Percentiles rank a stretch among this genome's conserved stretches.
These are phyloP conservation scores for Coptotermes formosanus DNA, from an alignment of 1,140 invertebrate genomes.

Conservation along the genomic window DNA sequence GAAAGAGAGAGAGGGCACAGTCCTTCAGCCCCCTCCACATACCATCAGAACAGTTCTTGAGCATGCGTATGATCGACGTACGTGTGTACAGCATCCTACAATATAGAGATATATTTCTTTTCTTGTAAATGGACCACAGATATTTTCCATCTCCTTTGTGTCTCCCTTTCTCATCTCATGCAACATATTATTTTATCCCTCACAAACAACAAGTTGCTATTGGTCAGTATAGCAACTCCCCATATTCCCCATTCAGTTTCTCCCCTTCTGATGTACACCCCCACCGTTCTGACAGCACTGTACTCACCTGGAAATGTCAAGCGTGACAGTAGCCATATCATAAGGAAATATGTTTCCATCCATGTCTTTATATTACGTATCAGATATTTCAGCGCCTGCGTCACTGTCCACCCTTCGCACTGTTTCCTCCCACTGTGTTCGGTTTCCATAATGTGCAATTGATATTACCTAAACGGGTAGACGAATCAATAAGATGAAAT, in stretches of 20 bases:
- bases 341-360: constrained; percentile 6
- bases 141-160: not conserved
- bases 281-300: not conserved
- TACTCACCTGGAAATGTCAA: not conserved
- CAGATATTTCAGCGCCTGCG: not conserved
- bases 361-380: not conserved
- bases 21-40: not conserved
- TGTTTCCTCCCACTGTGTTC: not conserved
- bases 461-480: not conserved
- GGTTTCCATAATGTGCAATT: not conserved
- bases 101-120: not conserved
- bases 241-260: not conserved
- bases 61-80: not conserved
- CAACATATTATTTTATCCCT: not conserved
- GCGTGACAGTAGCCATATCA: not conserved
- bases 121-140: not conserved
- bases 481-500: not conserved
- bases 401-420: not conserved
- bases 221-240: not conserved
- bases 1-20: not conserved
- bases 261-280: not conserved
- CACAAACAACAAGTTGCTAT: not conserved
- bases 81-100: not conserved
- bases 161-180: not conserved
- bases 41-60: not conserved